These are phyloP conservation scores for Carabus problematicus DNA, from an alignment of 2,888 invertebrate genomes.

Conservation along the genomic window DNA sequence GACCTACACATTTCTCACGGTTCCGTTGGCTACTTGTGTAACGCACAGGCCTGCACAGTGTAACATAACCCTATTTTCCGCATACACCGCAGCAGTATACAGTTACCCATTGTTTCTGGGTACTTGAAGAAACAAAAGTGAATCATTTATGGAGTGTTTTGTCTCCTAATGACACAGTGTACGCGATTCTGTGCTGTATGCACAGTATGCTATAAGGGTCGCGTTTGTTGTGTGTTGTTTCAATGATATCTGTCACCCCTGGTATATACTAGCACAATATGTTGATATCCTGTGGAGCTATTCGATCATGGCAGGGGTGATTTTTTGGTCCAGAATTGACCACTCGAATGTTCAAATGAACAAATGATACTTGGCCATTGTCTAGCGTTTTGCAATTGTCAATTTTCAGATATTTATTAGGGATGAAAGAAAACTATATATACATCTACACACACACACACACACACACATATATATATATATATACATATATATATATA, in stretches of 20 bases:
- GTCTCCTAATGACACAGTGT: slow-evolving; percentile 51
- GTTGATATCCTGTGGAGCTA: slow-evolving; percentile 50
- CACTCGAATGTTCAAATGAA: slow-evolving; percentile 48
- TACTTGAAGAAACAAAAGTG: slow-evolving; percentile 59
- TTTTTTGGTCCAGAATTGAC: slow-evolving; percentile 51
- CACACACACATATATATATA: slow-evolving; percentile 36
- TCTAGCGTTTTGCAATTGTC: neutral
- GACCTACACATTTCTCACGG: slow-evolving; percentile 28
- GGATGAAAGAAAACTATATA: neutral
- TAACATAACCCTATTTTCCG: slow-evolving; percentile 35
- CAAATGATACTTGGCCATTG: slow-evolving; percentile 41
- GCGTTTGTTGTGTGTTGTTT: neutral
- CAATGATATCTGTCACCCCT: slow-evolving; percentile 37
- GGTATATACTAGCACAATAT: slow-evolving; percentile 52
- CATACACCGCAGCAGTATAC: slow-evolving; percentile 55
- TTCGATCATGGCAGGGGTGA: slow-evolving; percentile 47
- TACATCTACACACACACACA: slow-evolving; percentile 35
- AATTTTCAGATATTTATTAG: neutral
- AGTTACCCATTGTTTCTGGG: slow-evolving; percentile 59
- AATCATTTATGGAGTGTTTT: slow-evolving; percentile 58
- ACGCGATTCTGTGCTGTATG: slow-evolving; percentile 11
- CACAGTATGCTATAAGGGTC: neutral
- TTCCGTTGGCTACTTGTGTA: slow-evolving; percentile 13
- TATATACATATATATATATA: slow-evolving; percentile 42
- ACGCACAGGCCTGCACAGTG: slow-evolving; percentile 11